Evolutionary conservation across 2,888 invertebrate genomes (phyloP).

Genomic region (Lissocephala sabroskyi): DNA sequence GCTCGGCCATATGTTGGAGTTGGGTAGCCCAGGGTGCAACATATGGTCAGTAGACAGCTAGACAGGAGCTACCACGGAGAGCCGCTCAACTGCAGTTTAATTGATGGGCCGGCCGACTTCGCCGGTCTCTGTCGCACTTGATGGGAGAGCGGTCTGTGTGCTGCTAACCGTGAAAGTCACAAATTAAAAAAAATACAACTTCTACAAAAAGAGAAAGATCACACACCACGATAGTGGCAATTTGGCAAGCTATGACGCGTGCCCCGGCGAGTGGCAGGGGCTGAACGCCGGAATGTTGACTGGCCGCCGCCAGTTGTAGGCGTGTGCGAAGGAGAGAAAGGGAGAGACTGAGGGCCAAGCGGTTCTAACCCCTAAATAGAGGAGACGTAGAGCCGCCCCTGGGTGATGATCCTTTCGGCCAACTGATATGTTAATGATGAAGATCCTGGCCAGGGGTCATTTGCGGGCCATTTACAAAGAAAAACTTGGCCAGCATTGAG

Average conservation of each 20-base stretch:
- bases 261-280: constrained; percentile 13
- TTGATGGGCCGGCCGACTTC: constrained; percentile 37
- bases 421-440: constrained; percentile 56
- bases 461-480: constrained; percentile 46
- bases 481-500: constrained; percentile 52
- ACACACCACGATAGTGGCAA: constrained; percentile 69
- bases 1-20: constrained; percentile 44
- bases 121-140: neutral
- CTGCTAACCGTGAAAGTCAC: constrained; percentile 69
- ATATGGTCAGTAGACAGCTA: constrained; percentile 54
- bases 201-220: constrained; percentile 49
- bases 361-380: constrained; percentile 46
- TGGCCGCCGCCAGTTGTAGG: constrained; percentile 28
- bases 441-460: constrained; percentile 59
- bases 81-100: constrained; percentile 41
- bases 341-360: no score
- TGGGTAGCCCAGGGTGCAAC: constrained; percentile 37
- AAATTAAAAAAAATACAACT: constrained; percentile 60
- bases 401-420: constrained; percentile 32
- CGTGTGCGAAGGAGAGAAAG: constrained; percentile 24
- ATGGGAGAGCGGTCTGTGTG: constrained; percentile 24
- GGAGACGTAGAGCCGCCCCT: constrained; percentile 33
- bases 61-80: constrained; percentile 16
- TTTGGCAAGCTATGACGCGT: constrained; percentile 62
- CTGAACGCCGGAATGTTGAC: constrained; percentile 5